These are phyloP conservation scores for Drosophila multiciliata DNA, from an alignment of 2,888 invertebrate genomes.

Conservation along the genomic window DNA sequence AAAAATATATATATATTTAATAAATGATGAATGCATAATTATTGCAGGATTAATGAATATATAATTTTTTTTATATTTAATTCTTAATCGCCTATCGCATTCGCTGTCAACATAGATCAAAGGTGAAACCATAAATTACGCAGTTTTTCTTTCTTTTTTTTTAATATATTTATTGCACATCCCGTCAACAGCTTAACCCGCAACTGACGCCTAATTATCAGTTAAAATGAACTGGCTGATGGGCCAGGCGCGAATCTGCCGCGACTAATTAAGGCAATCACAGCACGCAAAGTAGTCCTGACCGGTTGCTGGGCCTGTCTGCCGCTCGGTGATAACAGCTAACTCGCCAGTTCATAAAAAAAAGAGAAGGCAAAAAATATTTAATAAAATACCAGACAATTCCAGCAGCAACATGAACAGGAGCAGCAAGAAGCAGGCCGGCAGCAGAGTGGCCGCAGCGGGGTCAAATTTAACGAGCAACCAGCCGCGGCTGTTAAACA, in stretches of 20 bases:
- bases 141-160: conserved; percentile 7
- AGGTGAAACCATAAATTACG: conserved; percentile 50
- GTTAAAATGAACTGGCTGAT: conserved; percentile 40
- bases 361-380: conserved; percentile 58
- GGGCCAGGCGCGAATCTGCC: conserved; percentile 36
- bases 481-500: conserved; percentile 70
- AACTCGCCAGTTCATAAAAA: conserved; percentile 70
- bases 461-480: conserved; percentile 75
- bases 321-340: conserved; percentile 51
- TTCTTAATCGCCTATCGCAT: conserved; percentile 33
- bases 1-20: too few relatives aligned
- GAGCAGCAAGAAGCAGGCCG: conserved; percentile 2
- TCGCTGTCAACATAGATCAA: conserved; percentile 29
- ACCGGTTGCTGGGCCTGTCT: conserved; percentile 12
- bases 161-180: conserved; percentile 2
- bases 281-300: conserved; percentile 63
- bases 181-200: conserved; percentile 32
- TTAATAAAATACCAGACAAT: conserved; percentile 70
- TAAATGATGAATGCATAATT: conserved; percentile 16
- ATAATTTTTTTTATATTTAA: conserved; percentile 20
- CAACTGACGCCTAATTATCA: conserved; percentile 50
- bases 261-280: conserved; percentile 76
- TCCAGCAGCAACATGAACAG: conserved; percentile 16
- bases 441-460: conserved; percentile 33
- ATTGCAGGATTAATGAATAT: conserved; percentile 19